Conservation (phyloP, 2,113 vertebrate species). For the Ovis aries region ARS-UI_Ramb_v3.0 NC_056064.1:58711001-58711500, state of each 20-base stretch:
- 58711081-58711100: constrained; percentile 69
- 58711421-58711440: not conserved
- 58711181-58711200: constrained; percentile 48
- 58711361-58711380: not conserved
- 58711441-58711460: not conserved
- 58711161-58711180: not conserved
- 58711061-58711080: constrained; percentile 65
- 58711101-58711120: constrained; percentile 68
- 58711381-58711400: not conserved
- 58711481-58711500: not conserved
- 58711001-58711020: constrained; percentile 10
- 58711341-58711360: not conserved
- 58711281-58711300: not conserved
- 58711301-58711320: not conserved
- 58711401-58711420: not conserved
- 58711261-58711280: constrained; percentile 31
- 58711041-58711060: constrained; percentile 52
- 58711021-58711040: constrained; percentile 50
- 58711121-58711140: constrained; percentile 53
- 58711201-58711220: constrained; percentile 32
- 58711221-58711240: constrained; percentile 1
- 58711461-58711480: not conserved
- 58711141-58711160: constrained; percentile 26
- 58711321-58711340: not conserved
- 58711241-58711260: constrained; percentile 38